Percentiles rank a stretch among this genome's conserved stretches.
phyloP scores from a whole-genome alignment of 2,888 invertebrate species.

The Phortica magna region DNA sequence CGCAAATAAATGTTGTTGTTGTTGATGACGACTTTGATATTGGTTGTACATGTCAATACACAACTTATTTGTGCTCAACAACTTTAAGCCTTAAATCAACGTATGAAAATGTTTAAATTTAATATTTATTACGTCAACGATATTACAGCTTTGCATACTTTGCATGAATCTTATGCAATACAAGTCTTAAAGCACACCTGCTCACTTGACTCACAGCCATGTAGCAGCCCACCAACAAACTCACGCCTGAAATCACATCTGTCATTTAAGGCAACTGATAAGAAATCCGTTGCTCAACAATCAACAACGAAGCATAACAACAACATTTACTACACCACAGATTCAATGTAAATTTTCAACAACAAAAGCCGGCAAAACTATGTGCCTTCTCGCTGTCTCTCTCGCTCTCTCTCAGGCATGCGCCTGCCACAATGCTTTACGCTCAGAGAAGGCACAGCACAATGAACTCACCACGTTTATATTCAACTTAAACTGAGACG shows the following conservation, averaged over 20 bases:
- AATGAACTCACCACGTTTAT: constrained; percentile 17
- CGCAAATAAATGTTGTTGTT: background rate
- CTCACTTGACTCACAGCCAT: background rate
- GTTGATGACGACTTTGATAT: background rate
- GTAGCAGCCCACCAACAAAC: background rate
- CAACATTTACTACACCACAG: constrained; percentile 62
- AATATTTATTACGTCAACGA: too few relatives aligned
- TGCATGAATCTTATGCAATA: too few relatives aligned
- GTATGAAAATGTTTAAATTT: too few relatives aligned
- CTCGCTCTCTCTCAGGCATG: constrained; percentile 22
- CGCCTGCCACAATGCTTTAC: constrained; percentile 48
- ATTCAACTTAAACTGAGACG: background rate
- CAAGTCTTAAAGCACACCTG: background rate
- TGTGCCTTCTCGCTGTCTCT: background rate
- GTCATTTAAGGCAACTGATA: constrained; percentile 54
- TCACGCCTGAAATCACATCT: constrained; percentile 2
- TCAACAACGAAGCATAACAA: constrained; percentile 55
- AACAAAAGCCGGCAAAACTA: constrained; percentile 59
- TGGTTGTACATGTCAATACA: background rate
- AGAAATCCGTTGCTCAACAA: constrained; percentile 46
- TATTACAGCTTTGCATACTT: too few relatives aligned
- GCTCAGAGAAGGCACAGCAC: constrained; percentile 30
- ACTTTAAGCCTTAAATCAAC: too few relatives aligned
- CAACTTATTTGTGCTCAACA: too few relatives aligned
- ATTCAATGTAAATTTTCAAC: background rate